A percentile compares a stretch with the other conserved stretches of the same genome.
Evolutionary conservation across 1,140 invertebrate species (phyloP).

Genomic region (Halyomorpha halys): DNA sequence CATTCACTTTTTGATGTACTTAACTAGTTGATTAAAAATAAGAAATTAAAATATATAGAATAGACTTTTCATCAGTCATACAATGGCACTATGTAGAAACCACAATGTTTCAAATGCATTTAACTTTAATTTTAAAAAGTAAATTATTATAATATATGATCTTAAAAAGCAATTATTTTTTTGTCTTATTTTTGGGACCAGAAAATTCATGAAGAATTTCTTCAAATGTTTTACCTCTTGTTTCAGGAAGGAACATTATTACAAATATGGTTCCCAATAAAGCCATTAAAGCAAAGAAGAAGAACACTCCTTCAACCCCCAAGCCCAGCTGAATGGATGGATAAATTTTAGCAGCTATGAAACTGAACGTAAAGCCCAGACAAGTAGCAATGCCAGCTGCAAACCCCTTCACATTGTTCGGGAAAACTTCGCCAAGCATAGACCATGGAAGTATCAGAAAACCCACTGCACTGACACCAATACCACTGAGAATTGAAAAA

Average conservation of each 20-base stretch:
- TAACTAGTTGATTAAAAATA: no score
- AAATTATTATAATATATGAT: no score
- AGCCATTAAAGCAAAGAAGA: conserved; percentile 56
- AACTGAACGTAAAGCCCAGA: conserved; percentile 57
- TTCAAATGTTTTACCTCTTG: conserved; percentile 59
- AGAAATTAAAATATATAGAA: no score
- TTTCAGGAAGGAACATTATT: conserved; percentile 62
- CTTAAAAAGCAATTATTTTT: no score
- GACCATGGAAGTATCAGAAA: conserved; percentile 53
- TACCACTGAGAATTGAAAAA: conserved; percentile 42
- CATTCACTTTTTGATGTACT: no score
- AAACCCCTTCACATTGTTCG: conserved; percentile 41
- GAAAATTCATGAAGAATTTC: conserved; percentile 44
- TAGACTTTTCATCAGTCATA: no score
- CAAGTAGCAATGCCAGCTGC: conserved; percentile 54
- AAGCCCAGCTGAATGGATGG: conserved; percentile 45
- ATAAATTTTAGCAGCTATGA: conserved; percentile 63
- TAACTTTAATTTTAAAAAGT: no score
- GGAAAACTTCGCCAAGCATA: conserved; percentile 42
- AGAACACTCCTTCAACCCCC: conserved; percentile 53
- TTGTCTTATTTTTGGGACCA: background rate
- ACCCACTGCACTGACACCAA: conserved; percentile 43
- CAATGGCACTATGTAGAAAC: no score
- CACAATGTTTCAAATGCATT: no score
- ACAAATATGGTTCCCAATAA: conserved; percentile 57